Evolutionary conservation across 2,797 vertebrate species (phyloP), one percentile per base, ranked within the genome.

Genomic region (Poecile montanus): DNA sequence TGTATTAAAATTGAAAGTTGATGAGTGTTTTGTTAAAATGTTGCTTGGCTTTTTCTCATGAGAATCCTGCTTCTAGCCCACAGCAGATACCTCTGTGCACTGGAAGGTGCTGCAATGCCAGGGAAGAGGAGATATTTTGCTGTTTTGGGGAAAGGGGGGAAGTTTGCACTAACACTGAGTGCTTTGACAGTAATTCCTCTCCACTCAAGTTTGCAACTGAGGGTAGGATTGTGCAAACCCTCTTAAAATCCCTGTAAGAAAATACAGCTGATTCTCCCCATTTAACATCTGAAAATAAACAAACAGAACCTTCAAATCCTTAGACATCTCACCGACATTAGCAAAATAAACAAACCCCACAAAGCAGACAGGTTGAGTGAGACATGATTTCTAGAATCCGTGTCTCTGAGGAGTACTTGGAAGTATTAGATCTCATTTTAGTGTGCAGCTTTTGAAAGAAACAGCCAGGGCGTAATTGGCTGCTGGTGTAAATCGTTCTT

Each of bases 361-460:
- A 60, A 90, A 77, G 90, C 74, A 87, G 93, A 47, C 89, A 86
- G 85, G 88, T 48, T 90, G 93, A 92, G 74, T 40, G 79, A 95
- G 93, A 92, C 91, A 29, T 53, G 88, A 70, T 86, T 95, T 85
- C 89, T 91, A 90, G 88, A 87, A 87, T 72, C 70, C 0, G 1
- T 68, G 76, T 93, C 89, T 94, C 91, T 70, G 89, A 91, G 92
- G 88, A 95, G 70, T 54, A 53, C 67, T 88, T 89, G 87, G 75
- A 76, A 89, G 84, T 85, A 93, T 85, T 95, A 93, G 88, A 91
- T 94, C 89, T 94, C 83, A 58, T 80, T 87, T 79, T 71, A 50
- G 67, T 25, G 71, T 38, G 75, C 79, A 81, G 93, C 73, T 92
- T 89, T 93, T 78, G 87, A 89, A 82, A 66, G 60, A 53, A 96